Evolutionary conservation across 1,140 invertebrate genomes (phyloP), one percentile per base, ranked within the genome.

Genomic region (Drosophila cardini): DNA sequence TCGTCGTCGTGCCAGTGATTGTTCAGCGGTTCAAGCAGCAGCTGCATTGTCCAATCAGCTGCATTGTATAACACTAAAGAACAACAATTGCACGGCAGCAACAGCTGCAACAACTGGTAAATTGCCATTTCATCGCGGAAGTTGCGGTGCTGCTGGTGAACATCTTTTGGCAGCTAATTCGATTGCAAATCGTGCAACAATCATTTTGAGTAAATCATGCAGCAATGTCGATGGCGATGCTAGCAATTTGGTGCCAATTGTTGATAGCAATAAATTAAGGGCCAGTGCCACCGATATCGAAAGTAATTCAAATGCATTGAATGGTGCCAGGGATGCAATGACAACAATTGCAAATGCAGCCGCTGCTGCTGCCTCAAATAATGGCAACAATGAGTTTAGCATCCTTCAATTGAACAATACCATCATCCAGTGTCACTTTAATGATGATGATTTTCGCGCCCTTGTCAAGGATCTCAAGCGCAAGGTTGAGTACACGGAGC

Each of bases 401-500:
- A 87, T 92, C 48, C 69, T 92, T 9, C 91, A 92, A 60, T 56
- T 92, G 38, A 91, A 91, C 67, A 92, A 91, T 55, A 92, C 91
- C 58, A 92, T 92, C 72, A 92, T 92, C 30, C 91, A 91, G 57
- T 92, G 91, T 63, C 91, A 92, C 61, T 92, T 92, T 73, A 92
- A 91, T 32, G 90, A 91, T 62, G 91, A 91, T 11, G 89, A 92
- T 48, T 91, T 92, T 62, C 79, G 87, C 38, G 84, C 90, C 7
- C 48, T 92, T 48, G 83, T 92, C 61, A 91, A 87, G 71, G 91
- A 92, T 76, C 81, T 92, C 50, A 92, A 92, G 69, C 87, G 90
- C 18, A 92, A 92, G 69, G 90, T 92, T 48, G 91, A 92, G 76
- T 92, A 91, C 65, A 91, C 91, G 36, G 91, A 92, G 65, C 91